Evolutionary conservation across 2,888 invertebrate genomes (phyloP).

Genomic region (Dexiosoma caninum): DNA sequence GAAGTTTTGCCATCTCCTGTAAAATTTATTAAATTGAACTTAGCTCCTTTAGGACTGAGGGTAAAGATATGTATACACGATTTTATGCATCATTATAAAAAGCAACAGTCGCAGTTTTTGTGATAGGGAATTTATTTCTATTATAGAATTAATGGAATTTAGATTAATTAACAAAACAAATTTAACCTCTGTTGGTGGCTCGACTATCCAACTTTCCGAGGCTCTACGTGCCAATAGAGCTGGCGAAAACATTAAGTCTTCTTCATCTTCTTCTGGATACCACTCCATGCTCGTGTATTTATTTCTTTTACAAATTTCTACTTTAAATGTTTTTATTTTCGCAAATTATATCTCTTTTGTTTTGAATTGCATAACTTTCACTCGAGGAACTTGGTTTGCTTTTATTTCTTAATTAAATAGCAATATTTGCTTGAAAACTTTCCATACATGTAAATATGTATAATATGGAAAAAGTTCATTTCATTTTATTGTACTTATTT

Average conservation of each 20-base stretch:
- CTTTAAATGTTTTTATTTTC: not conserved
- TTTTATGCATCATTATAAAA: no score
- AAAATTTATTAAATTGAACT: no score
- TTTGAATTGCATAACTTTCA: slow-evolving; percentile 24
- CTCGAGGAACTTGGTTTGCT: not conserved
- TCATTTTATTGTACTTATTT: no score
- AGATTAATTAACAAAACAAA: slow-evolving; percentile 44
- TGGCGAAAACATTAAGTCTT: slow-evolving; percentile 91
- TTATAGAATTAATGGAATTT: no score
- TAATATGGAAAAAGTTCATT: not conserved
- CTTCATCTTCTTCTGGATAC: slow-evolving; percentile 90
- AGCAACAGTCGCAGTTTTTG: no score
- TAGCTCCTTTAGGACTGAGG: no score
- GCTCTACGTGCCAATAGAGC: slow-evolving; percentile 91
- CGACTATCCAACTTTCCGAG: slow-evolving; percentile 93
- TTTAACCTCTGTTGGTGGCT: slow-evolving; percentile 89
- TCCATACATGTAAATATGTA: not conserved
- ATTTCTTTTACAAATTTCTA: not conserved
- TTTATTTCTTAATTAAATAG: not conserved
- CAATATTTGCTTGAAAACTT: not conserved
- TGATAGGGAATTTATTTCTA: no score
- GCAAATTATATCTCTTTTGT: not conserved
- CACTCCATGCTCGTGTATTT: slow-evolving; percentile 81
- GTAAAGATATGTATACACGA: no score
- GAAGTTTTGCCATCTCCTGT: no score